Evolutionary conservation across 2,888 invertebrate species (phyloP).

Genomic region (Tromatobia lineatoria): DNA sequence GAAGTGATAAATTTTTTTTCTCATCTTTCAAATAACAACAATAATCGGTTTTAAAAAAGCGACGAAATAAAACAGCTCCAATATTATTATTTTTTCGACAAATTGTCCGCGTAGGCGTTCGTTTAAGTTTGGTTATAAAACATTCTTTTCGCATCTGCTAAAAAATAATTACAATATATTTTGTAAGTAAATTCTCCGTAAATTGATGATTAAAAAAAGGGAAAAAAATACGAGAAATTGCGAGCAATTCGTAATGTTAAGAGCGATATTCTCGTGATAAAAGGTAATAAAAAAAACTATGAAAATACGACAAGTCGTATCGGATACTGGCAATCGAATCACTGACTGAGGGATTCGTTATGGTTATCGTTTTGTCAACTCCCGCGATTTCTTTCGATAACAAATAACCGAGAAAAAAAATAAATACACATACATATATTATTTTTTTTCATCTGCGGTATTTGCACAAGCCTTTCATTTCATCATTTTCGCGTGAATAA

Average conservation of each 20-base stretch:
- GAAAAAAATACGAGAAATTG: slow-evolving; percentile 36
- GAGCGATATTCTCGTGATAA: slow-evolving; percentile 30
- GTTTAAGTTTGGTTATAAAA: slow-evolving; percentile 60
- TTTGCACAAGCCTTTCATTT: neutral
- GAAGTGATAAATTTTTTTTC: neutral
- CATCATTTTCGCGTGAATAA: neutral
- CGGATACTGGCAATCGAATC: slow-evolving; percentile 65
- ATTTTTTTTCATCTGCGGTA: neutral
- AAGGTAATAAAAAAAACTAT: slow-evolving; percentile 28
- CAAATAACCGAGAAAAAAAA: slow-evolving; percentile 6
- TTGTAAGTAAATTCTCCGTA: slow-evolving; percentile 78
- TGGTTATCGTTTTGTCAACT: slow-evolving; percentile 21
- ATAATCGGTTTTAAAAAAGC: neutral
- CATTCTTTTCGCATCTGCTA: slow-evolving; percentile 61
- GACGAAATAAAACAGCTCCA: slow-evolving; percentile 20
- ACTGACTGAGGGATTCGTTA: slow-evolving; percentile 49
- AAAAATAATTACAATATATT: slow-evolving; percentile 63
- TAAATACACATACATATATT: slow-evolving; percentile 6
- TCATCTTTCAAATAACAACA: neutral
- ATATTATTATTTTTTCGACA: slow-evolving; percentile 2
- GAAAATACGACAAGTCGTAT: slow-evolving; percentile 43
- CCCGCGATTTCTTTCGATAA: slow-evolving; percentile 5
- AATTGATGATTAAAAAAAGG: slow-evolving; percentile 39
- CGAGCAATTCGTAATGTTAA: slow-evolving; percentile 33
- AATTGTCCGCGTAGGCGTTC: slow-evolving; percentile 45